A percentile compares a stretch with the other conserved stretches of the same genome.
These are phyloP conservation scores for Neomorphus geoffroyi DNA, from an alignment of 2,797 vertebrate species.

Conservation along the genomic window DNA sequence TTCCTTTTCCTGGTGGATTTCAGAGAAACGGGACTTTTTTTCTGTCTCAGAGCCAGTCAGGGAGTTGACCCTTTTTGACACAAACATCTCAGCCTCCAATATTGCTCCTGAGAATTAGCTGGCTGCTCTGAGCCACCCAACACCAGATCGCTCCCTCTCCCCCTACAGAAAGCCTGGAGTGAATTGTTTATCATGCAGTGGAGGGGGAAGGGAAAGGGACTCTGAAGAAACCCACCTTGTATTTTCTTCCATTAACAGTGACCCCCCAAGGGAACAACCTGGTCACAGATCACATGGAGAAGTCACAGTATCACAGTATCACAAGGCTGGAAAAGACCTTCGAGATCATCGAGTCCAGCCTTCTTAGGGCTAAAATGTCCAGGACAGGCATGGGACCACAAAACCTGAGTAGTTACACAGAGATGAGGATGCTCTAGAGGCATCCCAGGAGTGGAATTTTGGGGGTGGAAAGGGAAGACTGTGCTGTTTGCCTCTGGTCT, in stretches of 20 bases:
- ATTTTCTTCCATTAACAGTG: not conserved
- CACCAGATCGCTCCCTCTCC: accelerated
- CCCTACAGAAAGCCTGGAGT: not conserved
- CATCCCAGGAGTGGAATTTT: not conserved
- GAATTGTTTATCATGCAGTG: not conserved
- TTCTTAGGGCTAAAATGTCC: not conserved
- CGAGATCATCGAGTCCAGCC: too few relatives aligned
- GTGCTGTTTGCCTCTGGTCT: accelerated
- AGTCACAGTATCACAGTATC: too few relatives aligned
- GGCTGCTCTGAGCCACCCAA: not conserved
- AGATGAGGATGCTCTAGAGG: not conserved
- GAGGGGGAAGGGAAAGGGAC: not conserved
- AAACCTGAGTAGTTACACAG: not conserved
- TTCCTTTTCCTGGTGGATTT: not conserved
- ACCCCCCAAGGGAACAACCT: not conserved
- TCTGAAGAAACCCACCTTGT: not conserved
- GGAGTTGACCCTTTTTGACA: not conserved
- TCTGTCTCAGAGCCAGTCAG: not conserved
- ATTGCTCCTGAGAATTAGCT: not conserved
- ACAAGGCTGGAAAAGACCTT: too few relatives aligned
- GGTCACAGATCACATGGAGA: too few relatives aligned
- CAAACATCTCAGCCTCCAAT: not conserved
- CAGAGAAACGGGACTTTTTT: not conserved
- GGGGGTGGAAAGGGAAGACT: not conserved
- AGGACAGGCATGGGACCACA: not conserved